A percentile compares a stretch with the other conserved stretches of the same genome.
phyloP scores from a whole-genome alignment of 2,888 invertebrate species.

The Alviniconcha strummeri region DNA sequence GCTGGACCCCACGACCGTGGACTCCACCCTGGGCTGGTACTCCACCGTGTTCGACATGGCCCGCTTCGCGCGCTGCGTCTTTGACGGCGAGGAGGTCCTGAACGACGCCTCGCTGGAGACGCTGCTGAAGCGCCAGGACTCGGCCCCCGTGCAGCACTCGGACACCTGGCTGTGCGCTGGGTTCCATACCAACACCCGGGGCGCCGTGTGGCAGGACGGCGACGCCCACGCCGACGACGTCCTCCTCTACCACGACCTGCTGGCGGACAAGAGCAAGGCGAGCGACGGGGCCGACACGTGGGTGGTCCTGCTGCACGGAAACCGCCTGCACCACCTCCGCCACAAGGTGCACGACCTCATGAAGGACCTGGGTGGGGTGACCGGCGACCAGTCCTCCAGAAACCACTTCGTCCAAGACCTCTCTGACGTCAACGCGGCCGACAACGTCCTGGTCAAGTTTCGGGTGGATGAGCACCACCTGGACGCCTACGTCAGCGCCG shows the following conservation, averaged over 20 bases:
- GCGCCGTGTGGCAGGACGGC: conserved; percentile 61
- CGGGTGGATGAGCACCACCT: conserved; percentile 64
- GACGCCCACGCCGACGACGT: conserved; percentile 59
- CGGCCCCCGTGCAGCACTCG: conserved; percentile 38
- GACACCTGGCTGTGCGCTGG: conserved; percentile 59
- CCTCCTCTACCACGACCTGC: conserved; percentile 56
- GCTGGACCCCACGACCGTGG: conserved; percentile 51
- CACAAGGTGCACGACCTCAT: conserved; percentile 53
- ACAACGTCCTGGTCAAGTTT: conserved; percentile 53
- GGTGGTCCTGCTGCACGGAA: conserved; percentile 57
- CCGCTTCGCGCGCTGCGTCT: conserved; percentile 54
- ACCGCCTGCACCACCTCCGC: conserved; percentile 51
- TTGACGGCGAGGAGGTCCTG: conserved; percentile 53
- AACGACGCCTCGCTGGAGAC: conserved; percentile 49
- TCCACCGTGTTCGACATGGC: conserved; percentile 65
- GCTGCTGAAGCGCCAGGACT: conserved; percentile 45
- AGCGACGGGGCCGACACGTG: conserved; percentile 48
- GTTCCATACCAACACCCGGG: conserved; percentile 51
- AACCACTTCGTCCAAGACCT: conserved; percentile 57
- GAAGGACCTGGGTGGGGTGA: conserved; percentile 33
- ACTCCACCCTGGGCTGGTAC: conserved; percentile 67
- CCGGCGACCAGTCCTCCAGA: conserved; percentile 35
- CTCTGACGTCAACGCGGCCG: conserved; percentile 51
- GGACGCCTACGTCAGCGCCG: conserved; percentile 58
- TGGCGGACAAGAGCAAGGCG: conserved; percentile 38